Evolutionary conservation across 2,797 vertebrate species (phyloP).

Genomic region (Alauda arvensis): DNA sequence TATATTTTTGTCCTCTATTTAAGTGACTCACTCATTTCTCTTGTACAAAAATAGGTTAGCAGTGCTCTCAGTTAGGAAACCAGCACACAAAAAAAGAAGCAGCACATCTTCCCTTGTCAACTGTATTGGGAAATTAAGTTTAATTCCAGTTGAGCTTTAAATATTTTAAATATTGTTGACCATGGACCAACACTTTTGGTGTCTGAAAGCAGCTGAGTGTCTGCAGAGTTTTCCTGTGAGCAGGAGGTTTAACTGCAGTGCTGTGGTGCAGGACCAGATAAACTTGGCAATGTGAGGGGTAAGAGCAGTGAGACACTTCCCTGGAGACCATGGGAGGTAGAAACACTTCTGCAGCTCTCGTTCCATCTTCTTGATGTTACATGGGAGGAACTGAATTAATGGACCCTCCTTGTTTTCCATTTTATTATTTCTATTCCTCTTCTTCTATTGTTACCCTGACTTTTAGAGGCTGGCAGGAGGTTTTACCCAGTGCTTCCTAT

Average conservation of each 20-base stretch:
- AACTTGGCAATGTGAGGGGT: neutral
- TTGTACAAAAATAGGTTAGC: neutral
- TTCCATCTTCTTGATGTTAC: neutral
- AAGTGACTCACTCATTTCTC: neutral
- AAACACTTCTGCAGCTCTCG: neutral
- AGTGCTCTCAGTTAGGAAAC: neutral
- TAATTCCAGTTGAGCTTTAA: neutral
- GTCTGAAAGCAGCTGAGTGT: neutral
- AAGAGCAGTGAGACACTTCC: neutral
- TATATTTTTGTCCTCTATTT: fast-evolving
- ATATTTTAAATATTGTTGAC: neutral
- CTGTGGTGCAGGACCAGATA: neutral
- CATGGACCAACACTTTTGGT: neutral
- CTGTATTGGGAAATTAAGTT: neutral
- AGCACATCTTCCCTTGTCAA: neutral
- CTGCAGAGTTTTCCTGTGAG: neutral
- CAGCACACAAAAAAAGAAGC: fast-evolving
- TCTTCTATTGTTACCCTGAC: neutral
- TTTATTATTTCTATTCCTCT: neutral
- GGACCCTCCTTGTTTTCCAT: neutral
- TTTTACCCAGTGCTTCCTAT: neutral
- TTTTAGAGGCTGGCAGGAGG: neutral
- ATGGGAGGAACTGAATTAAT: neutral
- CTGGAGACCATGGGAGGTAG: fast-evolving
- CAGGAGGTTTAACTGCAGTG: neutral